Conservation (phyloP, 1,140 invertebrate species). For the Bombus breviceps region DNA sequence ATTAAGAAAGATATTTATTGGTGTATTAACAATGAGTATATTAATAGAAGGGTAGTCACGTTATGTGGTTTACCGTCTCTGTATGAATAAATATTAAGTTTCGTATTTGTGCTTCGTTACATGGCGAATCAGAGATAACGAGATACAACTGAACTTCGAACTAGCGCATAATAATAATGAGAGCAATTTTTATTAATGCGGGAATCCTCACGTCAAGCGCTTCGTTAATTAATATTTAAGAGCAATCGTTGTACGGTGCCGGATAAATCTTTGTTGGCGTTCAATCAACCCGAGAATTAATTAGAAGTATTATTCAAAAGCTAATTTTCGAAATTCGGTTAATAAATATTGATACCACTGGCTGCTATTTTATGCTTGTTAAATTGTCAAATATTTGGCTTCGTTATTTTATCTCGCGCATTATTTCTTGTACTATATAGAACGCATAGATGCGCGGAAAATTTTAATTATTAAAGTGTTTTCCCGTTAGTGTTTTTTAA, state of each 20-base stretch:
- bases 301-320: not conserved
- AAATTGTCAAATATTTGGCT: not conserved
- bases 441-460: not conserved
- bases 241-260: too few species aligned
- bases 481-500: not conserved
- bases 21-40: too few species aligned
- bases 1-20: too few species aligned
- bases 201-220: not conserved
- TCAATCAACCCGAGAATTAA: not conserved
- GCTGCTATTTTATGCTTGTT: not conserved
- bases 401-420: not conserved
- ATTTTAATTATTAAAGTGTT: not conserved
- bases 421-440: not conserved
- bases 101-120: too few species aligned
- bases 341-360: too few species aligned
- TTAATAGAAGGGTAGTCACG: too few species aligned
- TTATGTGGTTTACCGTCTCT: too few species aligned
- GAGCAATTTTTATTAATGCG: not conserved
- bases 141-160: not conserved
- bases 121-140: too few species aligned
- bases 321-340: too few species aligned
- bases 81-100: too few species aligned
- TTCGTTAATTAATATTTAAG: not conserved
- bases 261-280: not conserved
- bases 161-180: not conserved